Evolutionary conservation across 2,888 invertebrate genomes (phyloP), one percentile per base, ranked within the genome.

Genomic region (Orthonevra nobilis): DNA sequence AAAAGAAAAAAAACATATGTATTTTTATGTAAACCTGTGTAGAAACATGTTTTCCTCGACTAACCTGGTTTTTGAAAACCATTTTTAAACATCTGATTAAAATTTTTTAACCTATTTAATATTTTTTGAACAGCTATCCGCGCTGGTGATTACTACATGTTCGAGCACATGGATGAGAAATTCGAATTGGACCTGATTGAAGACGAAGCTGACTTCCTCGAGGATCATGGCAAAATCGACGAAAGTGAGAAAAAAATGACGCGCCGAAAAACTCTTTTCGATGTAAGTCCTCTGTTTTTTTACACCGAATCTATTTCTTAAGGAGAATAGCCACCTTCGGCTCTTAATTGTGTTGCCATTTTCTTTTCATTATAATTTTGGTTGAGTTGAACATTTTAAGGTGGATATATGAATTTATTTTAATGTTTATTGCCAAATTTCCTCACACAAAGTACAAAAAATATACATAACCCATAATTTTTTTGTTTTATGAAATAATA

Each of bases 111-210:
- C 10, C 9, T 23, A 32, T 20, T 4, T 17, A 20, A n/a, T 10
- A 10, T 17, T 15, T 36, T 2, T 19, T n/a, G 30, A 14, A 5
- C 28, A 99, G 99, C 99, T 54, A 94, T 99, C 70, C 94, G 98
- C 54, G 98, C 98, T 73, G 99, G 99, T 12, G 99, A 99, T 90
- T 99, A 99, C 90, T 99, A 98, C 90, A 97, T 99, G 97, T 99
- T 99, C 90, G 98, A 98, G 86, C 97, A 98, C 83, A 92, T 95
- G 85, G 94, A 95, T 84, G 95, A 95, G 83, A 94, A 95, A 69
- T 94, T 95, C 36, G 92, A 94, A 81, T 85, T 92, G 81, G 94
- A 93, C 81, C 84, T 93, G 17, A 90, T 92, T 28, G 91, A 91
- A 0, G 91, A 92, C 4, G 91, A 92, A 38, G 91, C 91, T 23